Conservation (phyloP, 2,888 invertebrate species). For the Athrips mouffetella region DNA sequence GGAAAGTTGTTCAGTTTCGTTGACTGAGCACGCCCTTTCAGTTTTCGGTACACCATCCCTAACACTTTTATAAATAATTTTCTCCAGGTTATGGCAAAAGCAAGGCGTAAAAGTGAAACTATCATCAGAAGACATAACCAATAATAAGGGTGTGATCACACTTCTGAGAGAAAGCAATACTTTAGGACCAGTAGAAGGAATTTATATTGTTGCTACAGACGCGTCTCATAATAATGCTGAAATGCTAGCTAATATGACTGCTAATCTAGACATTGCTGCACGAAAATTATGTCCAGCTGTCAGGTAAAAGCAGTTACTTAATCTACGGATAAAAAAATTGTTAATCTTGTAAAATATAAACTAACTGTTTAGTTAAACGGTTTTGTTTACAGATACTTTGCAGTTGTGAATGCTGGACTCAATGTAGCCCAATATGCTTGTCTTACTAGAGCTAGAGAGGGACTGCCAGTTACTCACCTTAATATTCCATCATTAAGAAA, state of each 20-base stretch:
- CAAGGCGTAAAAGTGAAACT: constrained; percentile 27
- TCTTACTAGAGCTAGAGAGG: constrained; percentile 23
- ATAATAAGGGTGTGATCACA: constrained; percentile 19
- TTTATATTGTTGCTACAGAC: constrained; percentile 28
- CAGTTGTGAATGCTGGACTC: constrained; percentile 21
- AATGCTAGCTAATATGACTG: constrained; percentile 19
- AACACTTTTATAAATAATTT: not conserved
- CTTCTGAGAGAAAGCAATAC: constrained; percentile 27
- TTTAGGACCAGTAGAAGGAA: constrained; percentile 33
- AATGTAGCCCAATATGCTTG: constrained; percentile 27
- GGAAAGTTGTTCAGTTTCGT: not conserved
- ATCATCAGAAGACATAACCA: constrained; percentile 15
- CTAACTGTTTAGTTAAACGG: not conserved
- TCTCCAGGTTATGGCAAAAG: constrained; percentile 29
- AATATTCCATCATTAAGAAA: constrained; percentile 15
- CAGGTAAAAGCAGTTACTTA: constrained; percentile 29
- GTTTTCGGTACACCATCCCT: no score
- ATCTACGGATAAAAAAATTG: not conserved
- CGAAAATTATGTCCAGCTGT: constrained; percentile 34
- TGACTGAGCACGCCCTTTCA: no score
- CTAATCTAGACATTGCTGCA: constrained; percentile 31
- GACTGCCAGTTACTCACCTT: constrained; percentile 30
- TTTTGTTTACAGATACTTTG: constrained; percentile 33
- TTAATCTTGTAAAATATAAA: not conserved
- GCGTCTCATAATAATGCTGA: constrained; percentile 19